Evolutionary conservation across 2,113 vertebrate species (phyloP).

Genomic region (Rhynchopsitta pachyrhyncha): DNA sequence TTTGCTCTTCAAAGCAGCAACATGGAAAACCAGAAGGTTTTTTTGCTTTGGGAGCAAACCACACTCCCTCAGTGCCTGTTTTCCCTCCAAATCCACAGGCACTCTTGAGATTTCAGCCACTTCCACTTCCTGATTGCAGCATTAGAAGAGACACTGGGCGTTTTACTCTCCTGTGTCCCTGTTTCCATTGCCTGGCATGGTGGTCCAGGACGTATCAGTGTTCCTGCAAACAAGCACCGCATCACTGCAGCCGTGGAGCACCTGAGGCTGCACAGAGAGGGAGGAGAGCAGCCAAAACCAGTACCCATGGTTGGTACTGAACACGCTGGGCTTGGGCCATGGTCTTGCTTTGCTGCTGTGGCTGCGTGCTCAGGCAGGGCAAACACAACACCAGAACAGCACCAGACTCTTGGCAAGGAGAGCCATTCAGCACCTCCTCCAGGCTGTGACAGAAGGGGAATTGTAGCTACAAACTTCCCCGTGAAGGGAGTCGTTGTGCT

Average conservation of each 20-base stretch:
- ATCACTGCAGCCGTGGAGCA: background rate
- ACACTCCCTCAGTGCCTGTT: fast-evolving
- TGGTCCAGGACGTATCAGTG: background rate
- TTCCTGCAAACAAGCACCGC: background rate
- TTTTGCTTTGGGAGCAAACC: background rate
- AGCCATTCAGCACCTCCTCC: background rate
- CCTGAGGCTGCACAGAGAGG: background rate
- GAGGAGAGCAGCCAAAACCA: background rate
- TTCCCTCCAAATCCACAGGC: background rate
- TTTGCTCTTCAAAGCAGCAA: background rate
- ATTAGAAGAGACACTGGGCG: background rate
- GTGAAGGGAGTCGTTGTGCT: background rate
- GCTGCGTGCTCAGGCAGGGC: background rate
- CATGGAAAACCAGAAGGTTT: background rate
- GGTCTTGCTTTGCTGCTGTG: background rate
- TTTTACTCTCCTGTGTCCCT: background rate
- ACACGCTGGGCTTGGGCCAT: background rate
- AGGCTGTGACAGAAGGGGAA: background rate
- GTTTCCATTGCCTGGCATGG: background rate
- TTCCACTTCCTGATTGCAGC: background rate
- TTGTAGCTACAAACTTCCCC: background rate
- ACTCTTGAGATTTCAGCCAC: background rate
- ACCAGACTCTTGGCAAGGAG: background rate
- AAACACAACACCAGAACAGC: background rate
- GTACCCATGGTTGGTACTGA: background rate